Conservation (phyloP, 2,888 invertebrate genomes). For the Reticulitermes lucifugus region DNA sequence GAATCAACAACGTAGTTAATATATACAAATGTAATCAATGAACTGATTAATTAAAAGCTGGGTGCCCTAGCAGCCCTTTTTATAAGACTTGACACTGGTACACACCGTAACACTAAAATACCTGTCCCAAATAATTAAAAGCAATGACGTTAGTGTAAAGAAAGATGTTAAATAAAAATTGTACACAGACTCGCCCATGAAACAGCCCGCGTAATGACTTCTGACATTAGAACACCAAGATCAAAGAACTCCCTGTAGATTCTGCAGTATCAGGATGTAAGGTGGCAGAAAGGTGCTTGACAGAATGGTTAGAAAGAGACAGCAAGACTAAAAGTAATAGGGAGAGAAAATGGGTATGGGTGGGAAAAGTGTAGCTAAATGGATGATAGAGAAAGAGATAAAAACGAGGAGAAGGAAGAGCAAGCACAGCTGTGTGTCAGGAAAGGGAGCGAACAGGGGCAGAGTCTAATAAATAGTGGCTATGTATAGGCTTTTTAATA, state of each 20-base stretch:
- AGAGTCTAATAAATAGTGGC: slow-evolving; percentile 21
- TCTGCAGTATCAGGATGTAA: slow-evolving; percentile 18
- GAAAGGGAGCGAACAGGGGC: background rate
- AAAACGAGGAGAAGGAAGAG: background rate
- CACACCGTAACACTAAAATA: too few species aligned
- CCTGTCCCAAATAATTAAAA: too few species aligned
- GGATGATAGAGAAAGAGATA: slow-evolving; percentile 28
- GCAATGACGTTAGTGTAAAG: too few species aligned
- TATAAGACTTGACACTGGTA: too few species aligned
- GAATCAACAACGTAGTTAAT: too few species aligned
- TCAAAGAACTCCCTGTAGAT: slow-evolving; percentile 4
- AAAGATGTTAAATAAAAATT: too few species aligned
- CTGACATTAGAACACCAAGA: background rate
- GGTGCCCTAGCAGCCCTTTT: too few species aligned
- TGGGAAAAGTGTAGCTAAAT: slow-evolving; percentile 21
- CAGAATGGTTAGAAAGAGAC: slow-evolving; percentile 15
- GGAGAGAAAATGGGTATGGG: slow-evolving; percentile 28
- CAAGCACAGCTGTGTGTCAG: slow-evolving; percentile 18
- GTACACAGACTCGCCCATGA: too few species aligned
- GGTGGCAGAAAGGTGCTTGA: slow-evolving; percentile 15
- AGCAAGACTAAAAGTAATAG: background rate
- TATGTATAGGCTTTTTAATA: slow-evolving; percentile 35
- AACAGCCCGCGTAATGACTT: too few species aligned
- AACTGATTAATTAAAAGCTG: too few species aligned
- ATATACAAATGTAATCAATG: too few species aligned